A percentile compares a stretch with the other conserved stretches of the same genome.
Evolutionary conservation across 2,888 invertebrate genomes (phyloP).

Genomic region (Mesoligia furuncula): DNA sequence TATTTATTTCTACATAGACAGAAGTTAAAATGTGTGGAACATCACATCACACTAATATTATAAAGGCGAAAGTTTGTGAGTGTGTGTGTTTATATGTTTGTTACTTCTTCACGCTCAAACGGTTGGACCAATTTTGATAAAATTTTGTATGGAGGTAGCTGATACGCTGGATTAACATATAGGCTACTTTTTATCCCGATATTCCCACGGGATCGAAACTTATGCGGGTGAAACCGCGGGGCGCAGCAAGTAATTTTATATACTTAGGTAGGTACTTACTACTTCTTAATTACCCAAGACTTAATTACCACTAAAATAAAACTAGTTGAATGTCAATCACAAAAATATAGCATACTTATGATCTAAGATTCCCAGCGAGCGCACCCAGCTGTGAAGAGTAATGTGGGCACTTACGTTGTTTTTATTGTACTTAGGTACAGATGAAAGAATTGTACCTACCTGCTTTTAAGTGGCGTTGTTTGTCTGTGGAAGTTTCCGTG

Average conservation of each 20-base stretch:
- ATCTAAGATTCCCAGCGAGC: background rate
- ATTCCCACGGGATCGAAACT: no score
- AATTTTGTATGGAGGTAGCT: no score
- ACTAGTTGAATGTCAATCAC: background rate
- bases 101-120: no score
- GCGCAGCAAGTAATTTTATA: no score
- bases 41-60: no score
- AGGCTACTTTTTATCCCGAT: no score
- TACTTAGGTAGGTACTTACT: background rate
- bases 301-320: background rate
- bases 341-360: background rate
- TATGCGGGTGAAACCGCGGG: no score
- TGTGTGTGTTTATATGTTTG: no score
- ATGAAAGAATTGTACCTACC: background rate
- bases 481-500: slow-evolving; percentile 2
- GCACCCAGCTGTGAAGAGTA: background rate
- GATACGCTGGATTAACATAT: no score
- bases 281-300: background rate
- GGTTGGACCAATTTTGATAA: no score
- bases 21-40: background rate
- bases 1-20: background rate
- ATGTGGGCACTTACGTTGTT: background rate
- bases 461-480: background rate
- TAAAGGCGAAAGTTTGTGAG: no score
- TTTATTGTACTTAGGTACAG: background rate